A percentile compares a stretch with the other conserved stretches of the same genome.
Conservation (phyloP, 2,113 vertebrate species). For the Pitta sordida region DNA sequence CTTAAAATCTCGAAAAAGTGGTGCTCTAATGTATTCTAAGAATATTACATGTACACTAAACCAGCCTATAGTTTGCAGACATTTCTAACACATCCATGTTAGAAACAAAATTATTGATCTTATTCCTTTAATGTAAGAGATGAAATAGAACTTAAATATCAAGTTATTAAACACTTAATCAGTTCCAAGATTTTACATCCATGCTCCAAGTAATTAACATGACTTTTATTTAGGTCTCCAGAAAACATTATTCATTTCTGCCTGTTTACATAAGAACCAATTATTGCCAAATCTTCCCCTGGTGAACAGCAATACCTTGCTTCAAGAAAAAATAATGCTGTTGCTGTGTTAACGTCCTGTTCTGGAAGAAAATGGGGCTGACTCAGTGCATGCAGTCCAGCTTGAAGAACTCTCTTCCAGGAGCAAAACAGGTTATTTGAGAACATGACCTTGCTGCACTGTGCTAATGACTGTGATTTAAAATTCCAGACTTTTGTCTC, state of each 20-base stretch:
- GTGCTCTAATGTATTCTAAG: not conserved
- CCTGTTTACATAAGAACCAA: not conserved
- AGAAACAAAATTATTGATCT: not conserved
- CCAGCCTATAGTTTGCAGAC: not conserved
- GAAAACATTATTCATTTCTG: not conserved
- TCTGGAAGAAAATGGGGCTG: not conserved
- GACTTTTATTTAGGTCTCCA: not conserved
- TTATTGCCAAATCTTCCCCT: not conserved
- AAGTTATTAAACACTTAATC: too few species aligned
- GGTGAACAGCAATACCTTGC: not conserved
- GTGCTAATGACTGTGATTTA: not conserved
- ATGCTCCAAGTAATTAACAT: not conserved
- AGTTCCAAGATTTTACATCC: not conserved
- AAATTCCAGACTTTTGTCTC: constrained; percentile 4
- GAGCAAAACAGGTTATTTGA: constrained; percentile 23
- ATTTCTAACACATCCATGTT: not conserved
- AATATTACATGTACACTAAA: not conserved
- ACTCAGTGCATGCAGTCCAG: not conserved
- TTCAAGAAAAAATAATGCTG: not conserved
- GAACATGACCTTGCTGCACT: not conserved
- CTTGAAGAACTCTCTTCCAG: not conserved
- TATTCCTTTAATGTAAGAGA: not conserved
- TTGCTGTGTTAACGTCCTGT: not conserved
- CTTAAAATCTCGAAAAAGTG: not conserved
- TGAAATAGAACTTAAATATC: not conserved